phyloP scores from a whole-genome alignment of 1,140 invertebrate genomes.

The Lepeophtheirus salmonis region DNA sequence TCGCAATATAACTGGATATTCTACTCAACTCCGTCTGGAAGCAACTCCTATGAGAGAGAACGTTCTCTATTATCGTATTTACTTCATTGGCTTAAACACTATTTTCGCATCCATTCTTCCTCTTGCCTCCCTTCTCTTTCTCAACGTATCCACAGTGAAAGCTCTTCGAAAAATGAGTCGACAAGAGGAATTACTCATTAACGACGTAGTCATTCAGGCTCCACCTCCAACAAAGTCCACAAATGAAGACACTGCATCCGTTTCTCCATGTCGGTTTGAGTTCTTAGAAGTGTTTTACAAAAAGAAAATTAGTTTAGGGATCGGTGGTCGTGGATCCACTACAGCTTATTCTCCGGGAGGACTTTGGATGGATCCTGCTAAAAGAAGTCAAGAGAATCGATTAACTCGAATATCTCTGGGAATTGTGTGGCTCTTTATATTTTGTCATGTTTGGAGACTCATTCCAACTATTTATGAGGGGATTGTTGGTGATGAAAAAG shows the following conservation, averaged over 20 bases:
- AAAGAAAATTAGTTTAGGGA: background rate
- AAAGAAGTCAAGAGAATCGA: conserved; percentile 13
- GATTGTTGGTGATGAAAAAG: background rate
- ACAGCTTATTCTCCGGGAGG: background rate
- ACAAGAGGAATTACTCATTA: background rate
- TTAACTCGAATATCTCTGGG: conserved; percentile 6
- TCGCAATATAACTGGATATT: background rate
- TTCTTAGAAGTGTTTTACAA: background rate
- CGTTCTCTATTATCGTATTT: conserved; percentile 5
- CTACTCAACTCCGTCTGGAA: background rate
- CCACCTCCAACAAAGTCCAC: background rate
- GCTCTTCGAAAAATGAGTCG: conserved; percentile 8
- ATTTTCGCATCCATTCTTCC: conserved; percentile 6
- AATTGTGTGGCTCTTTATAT: conserved; percentile 5
- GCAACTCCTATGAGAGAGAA: background rate
- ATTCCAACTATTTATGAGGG: conserved; percentile 10
- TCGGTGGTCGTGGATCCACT: background rate
- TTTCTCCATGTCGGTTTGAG: background rate
- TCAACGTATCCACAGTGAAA: conserved; percentile 4
- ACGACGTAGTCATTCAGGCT: too few relatives aligned
- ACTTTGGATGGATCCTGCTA: background rate
- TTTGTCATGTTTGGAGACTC: conserved; percentile 13
- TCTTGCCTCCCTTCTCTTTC: background rate
- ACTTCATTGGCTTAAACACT: conserved; percentile 9
- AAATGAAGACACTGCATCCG: background rate